These are phyloP conservation scores for Prionchulus punctatus DNA, from an alignment of 2,888 invertebrate genomes.

Conservation along the genomic window DNA sequence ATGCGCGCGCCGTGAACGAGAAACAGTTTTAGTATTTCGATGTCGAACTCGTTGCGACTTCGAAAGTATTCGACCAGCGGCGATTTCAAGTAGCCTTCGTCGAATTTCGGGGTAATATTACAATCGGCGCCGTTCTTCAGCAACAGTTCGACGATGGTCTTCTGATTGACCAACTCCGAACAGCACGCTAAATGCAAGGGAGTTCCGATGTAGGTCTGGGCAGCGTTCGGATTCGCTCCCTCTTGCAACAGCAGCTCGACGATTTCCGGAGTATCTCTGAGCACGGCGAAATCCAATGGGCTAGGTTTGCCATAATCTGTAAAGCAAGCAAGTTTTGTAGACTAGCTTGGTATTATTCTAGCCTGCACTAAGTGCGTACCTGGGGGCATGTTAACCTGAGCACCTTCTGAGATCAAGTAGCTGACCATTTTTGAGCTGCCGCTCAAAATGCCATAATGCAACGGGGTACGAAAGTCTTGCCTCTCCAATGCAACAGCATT, in stretches of 20 bases:
- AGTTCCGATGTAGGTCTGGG: slow-evolving; percentile 33
- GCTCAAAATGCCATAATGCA: slow-evolving; percentile 70
- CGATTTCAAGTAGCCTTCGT: slow-evolving; percentile 2
- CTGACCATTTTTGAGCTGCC: slow-evolving; percentile 54
- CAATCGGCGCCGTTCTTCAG: slow-evolving; percentile 21
- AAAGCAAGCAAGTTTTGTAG: slow-evolving; percentile 10
- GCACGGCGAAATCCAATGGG: slow-evolving; percentile 64
- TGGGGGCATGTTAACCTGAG: slow-evolving; percentile 46
- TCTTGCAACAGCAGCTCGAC: slow-evolving; percentile 33
- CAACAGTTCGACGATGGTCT: slow-evolving; percentile 17
- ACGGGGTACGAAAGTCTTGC: slow-evolving; percentile 66
- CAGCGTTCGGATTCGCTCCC: slow-evolving; percentile 38
- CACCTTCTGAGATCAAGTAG: slow-evolving; percentile 63
- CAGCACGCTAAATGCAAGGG: slow-evolving; percentile 35
- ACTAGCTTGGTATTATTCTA: neutral
- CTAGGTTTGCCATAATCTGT: slow-evolving; percentile 52
- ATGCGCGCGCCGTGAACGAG: slow-evolving; percentile 9
- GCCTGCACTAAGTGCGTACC: neutral
- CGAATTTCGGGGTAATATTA: slow-evolving; percentile 17
- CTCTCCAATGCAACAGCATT: slow-evolving; percentile 69
- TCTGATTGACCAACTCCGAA: slow-evolving; percentile 23
- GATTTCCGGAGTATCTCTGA: slow-evolving; percentile 36
- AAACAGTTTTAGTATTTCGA: slow-evolving; percentile 6
- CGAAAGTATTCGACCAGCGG: slow-evolving; percentile 13
- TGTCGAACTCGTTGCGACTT: neutral